Evolutionary conservation across 2,797 vertebrate species (phyloP), one percentile per base, ranked within the genome.

Genomic region (Hybognathus amarus): DNA sequence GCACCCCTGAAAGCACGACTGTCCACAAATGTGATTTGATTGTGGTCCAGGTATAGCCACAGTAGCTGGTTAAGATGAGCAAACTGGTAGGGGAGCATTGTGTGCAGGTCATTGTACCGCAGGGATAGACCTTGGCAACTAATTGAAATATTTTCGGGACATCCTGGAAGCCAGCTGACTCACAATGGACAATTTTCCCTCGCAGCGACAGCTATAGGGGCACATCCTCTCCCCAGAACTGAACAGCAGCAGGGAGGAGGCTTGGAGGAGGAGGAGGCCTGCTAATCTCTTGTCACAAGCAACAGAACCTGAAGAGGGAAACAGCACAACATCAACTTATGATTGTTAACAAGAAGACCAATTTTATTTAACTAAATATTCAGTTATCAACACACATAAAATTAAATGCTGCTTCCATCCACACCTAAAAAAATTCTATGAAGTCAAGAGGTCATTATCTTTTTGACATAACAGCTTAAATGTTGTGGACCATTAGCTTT

Each of bases 1-100:
- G 96, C 85, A 99, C 97, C 98, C 98, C 90, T 98, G 97, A 90
- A 99, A 0, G 97, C 97, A 5, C 98, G 95, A 91, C 97, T 97
- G 69, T 99, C 98, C 86, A 99, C 96, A 0, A 93, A 94, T 82
- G 94, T 96, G 90, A 99, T 97, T 91, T 98, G 97, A 90, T 99
- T 99, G 88, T 99, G 98, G 94, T 99, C 98, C 83, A 99, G 95
- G 91, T 99, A 99, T 64, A 99, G 97, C 98, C 98, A 99, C 83
- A 99, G 96, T 75, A 99, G 97, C 91, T 99, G 98, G 89, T 97
- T 96, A 82, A 99, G 97, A 90, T 98, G 97, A 4, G 97, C 97
- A 80, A 99, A 99, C 91, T 99, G 98, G 93, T 97, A 96, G 11
- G 97, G 96, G 78, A 97, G 96, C 71, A 99, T 95, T 76, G 95